These are phyloP conservation scores for Taeniopygia guttata DNA, from an alignment of 2,797 vertebrate genomes.

Conservation along the genomic window DNA sequence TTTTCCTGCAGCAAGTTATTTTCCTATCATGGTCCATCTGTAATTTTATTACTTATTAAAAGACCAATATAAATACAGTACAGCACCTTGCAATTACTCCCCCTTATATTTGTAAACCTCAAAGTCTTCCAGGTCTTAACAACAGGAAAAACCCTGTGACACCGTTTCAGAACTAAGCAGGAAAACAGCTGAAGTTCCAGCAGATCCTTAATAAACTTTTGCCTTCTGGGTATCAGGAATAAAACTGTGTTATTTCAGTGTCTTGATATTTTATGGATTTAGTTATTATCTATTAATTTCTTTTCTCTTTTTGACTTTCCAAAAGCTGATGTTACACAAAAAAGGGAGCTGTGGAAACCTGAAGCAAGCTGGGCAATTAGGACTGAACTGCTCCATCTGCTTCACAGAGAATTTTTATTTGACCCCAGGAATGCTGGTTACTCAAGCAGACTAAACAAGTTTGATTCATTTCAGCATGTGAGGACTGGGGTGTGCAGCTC, in stretches of 20 bases:
- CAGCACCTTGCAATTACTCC: not conserved
- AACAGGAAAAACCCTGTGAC: not conserved
- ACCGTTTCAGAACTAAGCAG: not conserved
- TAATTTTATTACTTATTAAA: not conserved
- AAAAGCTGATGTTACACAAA: not conserved
- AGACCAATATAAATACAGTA: not conserved
- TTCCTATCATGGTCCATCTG: not conserved
- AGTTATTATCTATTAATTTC: not conserved
- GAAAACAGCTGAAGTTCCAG: not conserved
- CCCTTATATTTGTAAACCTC: not conserved
- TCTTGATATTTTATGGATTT: not conserved
- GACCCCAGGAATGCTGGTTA: not conserved
- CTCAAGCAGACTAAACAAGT: constrained; percentile 16
- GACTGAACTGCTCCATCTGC: not conserved
- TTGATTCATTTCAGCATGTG: not conserved
- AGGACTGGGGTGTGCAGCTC: not conserved
- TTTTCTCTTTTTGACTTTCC: not conserved
- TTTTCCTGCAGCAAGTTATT: not conserved
- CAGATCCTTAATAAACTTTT: not conserved
- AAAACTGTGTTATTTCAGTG: not conserved
- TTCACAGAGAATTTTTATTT: not conserved
- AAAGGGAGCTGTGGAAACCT: not conserved
- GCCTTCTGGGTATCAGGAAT: not conserved
- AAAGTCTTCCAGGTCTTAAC: not conserved
- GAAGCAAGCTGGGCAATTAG: not conserved